A percentile compares a stretch with the other conserved stretches of the same genome.
Evolutionary conservation across 2,113 vertebrate species (phyloP).

Genomic region (Sander vitreus): DNA sequence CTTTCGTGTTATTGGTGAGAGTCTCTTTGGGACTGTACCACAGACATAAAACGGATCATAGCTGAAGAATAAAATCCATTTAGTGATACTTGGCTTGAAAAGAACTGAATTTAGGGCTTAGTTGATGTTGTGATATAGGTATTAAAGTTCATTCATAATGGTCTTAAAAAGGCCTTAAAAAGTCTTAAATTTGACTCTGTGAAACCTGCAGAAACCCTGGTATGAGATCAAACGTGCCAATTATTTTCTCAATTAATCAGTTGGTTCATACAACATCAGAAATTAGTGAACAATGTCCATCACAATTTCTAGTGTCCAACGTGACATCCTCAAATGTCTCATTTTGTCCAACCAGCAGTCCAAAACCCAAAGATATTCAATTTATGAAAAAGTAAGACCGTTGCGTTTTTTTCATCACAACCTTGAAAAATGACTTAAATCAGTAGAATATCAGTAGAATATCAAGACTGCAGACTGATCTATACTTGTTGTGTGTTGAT

Average conservation of each 20-base stretch:
- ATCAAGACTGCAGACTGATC: not conserved
- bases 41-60: too few relatives aligned
- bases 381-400: not conserved
- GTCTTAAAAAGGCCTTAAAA: too few relatives aligned
- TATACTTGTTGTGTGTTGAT: not conserved
- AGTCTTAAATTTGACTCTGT: too few relatives aligned
- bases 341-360: not conserved
- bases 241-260: not conserved
- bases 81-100: too few relatives aligned
- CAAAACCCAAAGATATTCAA: not conserved
- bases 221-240: slow-evolving; percentile 1
- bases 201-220: too few relatives aligned
- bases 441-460: not conserved
- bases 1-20: too few relatives aligned
- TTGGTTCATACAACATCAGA: not conserved
- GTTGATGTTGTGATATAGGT: too few relatives aligned
- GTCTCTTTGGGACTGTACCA: too few relatives aligned
- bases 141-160: too few relatives aligned
- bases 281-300: not conserved
- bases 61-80: too few relatives aligned
- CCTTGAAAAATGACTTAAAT: not conserved
- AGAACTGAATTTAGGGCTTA: too few relatives aligned
- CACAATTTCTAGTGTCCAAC: not conserved
- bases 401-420: not conserved
- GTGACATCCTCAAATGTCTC: not conserved